A percentile compares a stretch with the other conserved stretches of the same genome.
Evolutionary conservation across 1,140 invertebrate species (phyloP).

Genomic region (Chrysomallon squamiferum): DNA sequence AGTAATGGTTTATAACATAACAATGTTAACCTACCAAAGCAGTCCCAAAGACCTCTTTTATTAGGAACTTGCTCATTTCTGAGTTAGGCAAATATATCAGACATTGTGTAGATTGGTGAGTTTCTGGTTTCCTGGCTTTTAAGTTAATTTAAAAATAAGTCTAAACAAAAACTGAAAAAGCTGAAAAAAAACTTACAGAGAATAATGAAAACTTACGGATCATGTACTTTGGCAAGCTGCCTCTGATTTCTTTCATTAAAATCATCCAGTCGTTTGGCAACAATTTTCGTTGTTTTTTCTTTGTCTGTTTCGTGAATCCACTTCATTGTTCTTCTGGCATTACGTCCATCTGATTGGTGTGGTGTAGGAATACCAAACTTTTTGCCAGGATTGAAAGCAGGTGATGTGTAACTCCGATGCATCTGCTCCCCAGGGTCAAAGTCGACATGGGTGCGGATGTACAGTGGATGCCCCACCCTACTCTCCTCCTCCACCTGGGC

Average conservation of each 20-base stretch:
- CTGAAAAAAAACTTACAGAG: too few species aligned
- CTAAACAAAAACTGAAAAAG: too few species aligned
- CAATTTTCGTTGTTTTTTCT: conserved; percentile 55
- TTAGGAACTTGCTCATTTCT: too few species aligned
- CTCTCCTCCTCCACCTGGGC: conserved; percentile 53
- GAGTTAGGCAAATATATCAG: too few species aligned
- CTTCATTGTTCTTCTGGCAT: conserved; percentile 46
- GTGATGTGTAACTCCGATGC: conserved; percentile 47
- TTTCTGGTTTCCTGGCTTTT: too few species aligned
- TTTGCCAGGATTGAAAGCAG: conserved; percentile 34
- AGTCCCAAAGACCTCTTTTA: too few species aligned
- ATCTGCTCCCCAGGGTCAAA: conserved; percentile 56
- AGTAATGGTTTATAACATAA: too few species aligned
- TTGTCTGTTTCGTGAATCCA: conserved; percentile 55
- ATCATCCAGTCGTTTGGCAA: conserved; percentile 58
- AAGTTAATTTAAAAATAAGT: too few species aligned
- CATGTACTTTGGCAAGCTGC: conserved; percentile 58
- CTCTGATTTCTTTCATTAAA: conserved; percentile 59
- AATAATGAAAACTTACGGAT: conserved; percentile 63
- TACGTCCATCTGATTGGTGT: conserved; percentile 55
- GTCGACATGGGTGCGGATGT: conserved; percentile 53
- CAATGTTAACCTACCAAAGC: too few species aligned
- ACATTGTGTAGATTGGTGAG: too few species aligned
- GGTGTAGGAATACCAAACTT: conserved; percentile 60
- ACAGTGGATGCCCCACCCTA: conserved; percentile 53